Base-by-base conservation (phyloP, 2,797 vertebrate genomes). In the Chloroceryle amazona region DNA sequence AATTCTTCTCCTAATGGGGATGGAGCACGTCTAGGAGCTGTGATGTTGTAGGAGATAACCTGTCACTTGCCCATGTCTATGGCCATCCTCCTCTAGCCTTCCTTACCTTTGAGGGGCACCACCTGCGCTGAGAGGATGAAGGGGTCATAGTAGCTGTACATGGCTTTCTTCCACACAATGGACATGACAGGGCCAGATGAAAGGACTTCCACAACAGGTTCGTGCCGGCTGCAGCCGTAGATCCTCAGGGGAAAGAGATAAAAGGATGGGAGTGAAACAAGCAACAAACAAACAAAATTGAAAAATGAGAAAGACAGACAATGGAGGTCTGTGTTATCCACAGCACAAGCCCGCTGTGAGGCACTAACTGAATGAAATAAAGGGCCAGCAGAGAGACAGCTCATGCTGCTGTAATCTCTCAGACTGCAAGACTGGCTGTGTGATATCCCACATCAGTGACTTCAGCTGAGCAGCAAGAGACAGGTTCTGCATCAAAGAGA, bases 131-230 rank as follows among this genome's bases (percentile, higher is more conserved):
- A 98, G 83, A 99, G 98, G 55, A 98, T 92, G 75, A 99, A 99
- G 5, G 99, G 98, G 91, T 99, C 99, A 9, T 98, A 98, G 97
- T 99, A 99, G 97, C 98, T 99, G 96, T 99, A 99, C 75, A 99
- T 97, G 33, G 98, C 99, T 97, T 99, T 99, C 96, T 99, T 99
- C 99, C 99, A 99, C 87, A 99, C 97, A 85, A 99, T 97, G 0
- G 99, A 98, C 99, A 99, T 99, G 97, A 98, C 97, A 8, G 98
- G 97, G 10, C 98, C 98, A 1, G 99, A 99, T 0, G 99, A 99
- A 92, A 99, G 90, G 35, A 99, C 97, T 68, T 98, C 98, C 66
- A 99, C 98, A 22, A 98, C 51, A 0, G 97, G 98, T 94, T 99
- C 99, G 62, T 98, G 98, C n/a, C 98, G 98, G 93, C 98, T 99